A percentile compares a stretch with the other conserved stretches of the same genome.
These are phyloP conservation scores for Apteryx owenii DNA, from an alignment of 2,113 vertebrate genomes.

Conservation along the genomic window DNA sequence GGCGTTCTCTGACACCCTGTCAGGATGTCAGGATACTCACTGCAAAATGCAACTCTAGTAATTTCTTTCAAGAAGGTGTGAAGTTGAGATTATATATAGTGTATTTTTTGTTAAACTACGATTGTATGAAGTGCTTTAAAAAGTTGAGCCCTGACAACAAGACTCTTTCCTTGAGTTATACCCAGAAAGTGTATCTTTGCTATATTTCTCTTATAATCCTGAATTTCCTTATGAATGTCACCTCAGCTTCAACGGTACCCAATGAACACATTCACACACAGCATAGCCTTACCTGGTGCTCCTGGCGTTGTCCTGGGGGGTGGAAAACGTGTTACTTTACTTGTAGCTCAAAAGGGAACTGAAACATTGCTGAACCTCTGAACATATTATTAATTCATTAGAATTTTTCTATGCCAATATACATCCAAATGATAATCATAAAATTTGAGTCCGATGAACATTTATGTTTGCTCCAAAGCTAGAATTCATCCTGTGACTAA, in stretches of 20 bases:
- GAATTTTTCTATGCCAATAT: too few relatives aligned
- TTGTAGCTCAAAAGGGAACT: neutral
- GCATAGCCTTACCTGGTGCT: neutral
- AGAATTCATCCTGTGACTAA: neutral
- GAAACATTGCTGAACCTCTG: neutral
- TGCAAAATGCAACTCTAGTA: neutral
- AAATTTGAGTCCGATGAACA: neutral
- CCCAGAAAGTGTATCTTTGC: neutral
- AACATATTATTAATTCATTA: neutral
- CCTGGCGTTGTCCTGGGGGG: neutral
- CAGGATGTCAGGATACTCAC: neutral
- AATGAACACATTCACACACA: neutral
- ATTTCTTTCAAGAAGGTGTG: neutral
- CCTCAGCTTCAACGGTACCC: neutral
- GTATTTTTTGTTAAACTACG: neutral
- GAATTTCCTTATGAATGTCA: neutral
- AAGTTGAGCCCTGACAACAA: neutral
- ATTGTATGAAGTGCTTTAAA: neutral
- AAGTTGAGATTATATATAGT: neutral
- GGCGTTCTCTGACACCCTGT: neutral
- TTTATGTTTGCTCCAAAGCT: neutral
- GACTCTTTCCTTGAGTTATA: neutral
- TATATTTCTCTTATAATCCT: neutral
- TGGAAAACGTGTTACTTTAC: neutral
- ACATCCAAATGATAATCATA: neutral